A percentile compares a stretch with the other conserved stretches of the same genome.
Evolutionary conservation across 2,113 vertebrate genomes (phyloP).

Genomic region (Origma solitaria): DNA sequence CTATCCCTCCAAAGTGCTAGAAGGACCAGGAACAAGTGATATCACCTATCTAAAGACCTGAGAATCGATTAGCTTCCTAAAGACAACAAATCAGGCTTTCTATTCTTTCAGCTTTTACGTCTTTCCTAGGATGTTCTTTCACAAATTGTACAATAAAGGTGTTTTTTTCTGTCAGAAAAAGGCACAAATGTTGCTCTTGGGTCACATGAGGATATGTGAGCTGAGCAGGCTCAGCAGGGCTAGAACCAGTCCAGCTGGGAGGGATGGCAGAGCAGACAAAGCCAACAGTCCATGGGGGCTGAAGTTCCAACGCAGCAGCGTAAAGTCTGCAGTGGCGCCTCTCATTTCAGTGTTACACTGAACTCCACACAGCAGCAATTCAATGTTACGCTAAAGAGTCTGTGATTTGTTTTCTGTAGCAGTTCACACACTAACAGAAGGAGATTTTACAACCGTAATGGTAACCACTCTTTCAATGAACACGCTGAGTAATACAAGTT

Average conservation of each 20-base stretch:
- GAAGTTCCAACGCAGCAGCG: not conserved
- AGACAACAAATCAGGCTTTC: not conserved
- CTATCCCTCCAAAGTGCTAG: not conserved
- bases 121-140: not conserved
- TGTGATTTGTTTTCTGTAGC: not conserved
- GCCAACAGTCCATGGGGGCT: not conserved
- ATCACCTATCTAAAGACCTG: not conserved
- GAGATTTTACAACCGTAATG: not conserved
- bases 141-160: not conserved
- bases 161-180: not conserved
- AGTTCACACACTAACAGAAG: not conserved
- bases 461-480: not conserved
- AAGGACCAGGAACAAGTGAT: not conserved
- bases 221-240: not conserved
- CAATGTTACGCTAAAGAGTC: accelerated
- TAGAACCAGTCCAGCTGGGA: not conserved
- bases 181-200: not conserved
- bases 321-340: not conserved
- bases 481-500: not conserved
- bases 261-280: not conserved
- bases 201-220: not conserved
- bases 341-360: not conserved
- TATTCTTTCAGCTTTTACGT: not conserved
- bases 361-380: not conserved
- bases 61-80: not conserved